Percentiles rank a stretch among this genome's conserved stretches.
phyloP scores from a whole-genome alignment of 1,140 invertebrate species.

The Orchesella cincta region DNA sequence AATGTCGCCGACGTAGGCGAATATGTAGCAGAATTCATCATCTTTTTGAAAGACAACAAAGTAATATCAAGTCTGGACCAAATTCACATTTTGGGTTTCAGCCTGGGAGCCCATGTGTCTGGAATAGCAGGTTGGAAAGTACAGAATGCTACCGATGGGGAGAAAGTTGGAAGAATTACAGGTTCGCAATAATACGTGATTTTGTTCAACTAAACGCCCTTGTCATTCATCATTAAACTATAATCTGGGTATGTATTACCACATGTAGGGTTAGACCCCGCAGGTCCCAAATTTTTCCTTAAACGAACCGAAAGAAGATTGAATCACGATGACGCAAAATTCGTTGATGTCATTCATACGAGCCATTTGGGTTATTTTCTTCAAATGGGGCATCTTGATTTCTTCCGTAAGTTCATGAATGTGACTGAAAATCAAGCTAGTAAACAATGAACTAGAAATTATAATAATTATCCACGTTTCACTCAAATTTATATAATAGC shows the following conservation, averaged over 20 bases:
- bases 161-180: constrained; percentile 45
- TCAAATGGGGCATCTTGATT: constrained; percentile 31
- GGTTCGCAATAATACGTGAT: constrained; percentile 24
- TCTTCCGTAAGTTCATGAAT: not conserved
- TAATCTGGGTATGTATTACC: not conserved
- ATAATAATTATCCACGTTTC: too few relatives aligned
- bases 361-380: constrained; percentile 40
- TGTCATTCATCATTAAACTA: not conserved
- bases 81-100: constrained; percentile 53
- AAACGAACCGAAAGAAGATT: constrained; percentile 29
- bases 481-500: constrained; percentile 4
- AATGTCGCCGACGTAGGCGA: constrained; percentile 33
- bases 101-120: constrained; percentile 52
- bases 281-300: constrained; percentile 43
- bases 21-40: constrained; percentile 41
- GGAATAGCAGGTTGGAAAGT: constrained; percentile 49
- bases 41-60: constrained; percentile 25
- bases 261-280: constrained; percentile 46
- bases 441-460: too few relatives aligned
- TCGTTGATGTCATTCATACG: constrained; percentile 48
- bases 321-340: constrained; percentile 39
- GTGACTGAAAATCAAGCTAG: too few relatives aligned
- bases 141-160: constrained; percentile 9
- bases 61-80: constrained; percentile 34
- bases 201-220: constrained; percentile 10